phyloP scores from a whole-genome alignment of 1,140 invertebrate genomes.

The Drosophila erecta region DNA sequence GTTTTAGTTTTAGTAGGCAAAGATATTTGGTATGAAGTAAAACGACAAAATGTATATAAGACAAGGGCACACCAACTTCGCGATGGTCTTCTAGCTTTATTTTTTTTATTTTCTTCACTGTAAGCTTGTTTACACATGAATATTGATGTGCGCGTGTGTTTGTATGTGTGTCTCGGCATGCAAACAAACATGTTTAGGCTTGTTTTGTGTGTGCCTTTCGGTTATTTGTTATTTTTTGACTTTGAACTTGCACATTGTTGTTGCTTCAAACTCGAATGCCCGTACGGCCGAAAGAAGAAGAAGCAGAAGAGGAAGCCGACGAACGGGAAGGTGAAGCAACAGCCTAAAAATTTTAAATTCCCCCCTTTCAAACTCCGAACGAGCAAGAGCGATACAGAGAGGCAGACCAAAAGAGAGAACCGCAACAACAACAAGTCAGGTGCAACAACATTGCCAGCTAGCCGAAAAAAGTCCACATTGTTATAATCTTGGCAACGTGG shows the following conservation, averaged over 20 bases:
- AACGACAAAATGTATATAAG: too few relatives aligned
- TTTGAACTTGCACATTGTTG: constrained; percentile 64
- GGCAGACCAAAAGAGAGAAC: constrained; percentile 17
- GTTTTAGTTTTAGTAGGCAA: not conserved
- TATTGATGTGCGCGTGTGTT: constrained; percentile 16
- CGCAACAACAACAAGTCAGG: constrained; percentile 49
- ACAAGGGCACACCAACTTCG: not conserved
- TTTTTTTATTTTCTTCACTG: not conserved
- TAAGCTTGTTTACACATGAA: constrained; percentile 32
- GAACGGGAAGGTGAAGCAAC: not conserved
- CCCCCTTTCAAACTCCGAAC: constrained; percentile 8
- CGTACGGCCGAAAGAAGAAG: constrained; percentile 11
- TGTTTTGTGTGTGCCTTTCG: constrained; percentile 30
- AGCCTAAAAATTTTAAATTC: constrained; percentile 19
- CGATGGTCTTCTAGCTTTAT: not conserved
- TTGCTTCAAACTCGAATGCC: constrained; percentile 30
- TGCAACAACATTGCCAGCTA: constrained; percentile 55
- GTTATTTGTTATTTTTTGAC: constrained; percentile 34
- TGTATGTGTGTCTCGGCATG: constrained; percentile 12
- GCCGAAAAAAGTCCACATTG: constrained; percentile 45
- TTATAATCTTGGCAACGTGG: constrained; percentile 79
- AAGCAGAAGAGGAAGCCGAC: not conserved
- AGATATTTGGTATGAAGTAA: too few relatives aligned
- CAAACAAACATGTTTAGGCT: constrained; percentile 61
- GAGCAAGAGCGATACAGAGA: constrained; percentile 1